These are phyloP conservation scores for Nasonovia ribisnigri DNA, from an alignment of 2,888 invertebrate genomes.

Conservation along the genomic window DNA sequence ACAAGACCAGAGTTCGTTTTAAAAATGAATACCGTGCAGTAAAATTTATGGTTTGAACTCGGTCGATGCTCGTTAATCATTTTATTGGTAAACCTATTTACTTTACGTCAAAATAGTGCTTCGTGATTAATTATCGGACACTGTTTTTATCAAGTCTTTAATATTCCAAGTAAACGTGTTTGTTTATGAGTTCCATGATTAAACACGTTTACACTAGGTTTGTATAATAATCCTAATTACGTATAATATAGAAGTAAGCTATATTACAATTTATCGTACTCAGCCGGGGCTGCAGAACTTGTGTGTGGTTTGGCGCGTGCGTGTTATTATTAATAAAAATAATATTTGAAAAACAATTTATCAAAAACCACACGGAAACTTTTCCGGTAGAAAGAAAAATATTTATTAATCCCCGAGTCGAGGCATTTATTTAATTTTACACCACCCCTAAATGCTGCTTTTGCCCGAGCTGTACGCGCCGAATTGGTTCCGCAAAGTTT, in stretches of 20 bases:
- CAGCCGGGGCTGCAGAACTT: neutral
- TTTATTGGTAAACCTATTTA: constrained; percentile 29
- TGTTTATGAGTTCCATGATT: constrained; percentile 11
- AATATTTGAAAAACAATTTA: constrained; percentile 45
- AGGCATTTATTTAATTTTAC: constrained; percentile 39
- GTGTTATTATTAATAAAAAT: constrained; percentile 41
- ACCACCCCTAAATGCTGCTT: constrained; percentile 12
- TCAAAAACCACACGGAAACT: constrained; percentile 42
- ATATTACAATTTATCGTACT: neutral
- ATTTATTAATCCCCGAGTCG: constrained; percentile 28
- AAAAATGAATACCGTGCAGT: neutral
- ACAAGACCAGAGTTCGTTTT: neutral
- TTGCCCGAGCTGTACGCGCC: neutral
- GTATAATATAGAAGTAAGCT: neutral
- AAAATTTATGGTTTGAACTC: neutral
- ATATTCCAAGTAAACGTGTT: constrained; percentile 29
- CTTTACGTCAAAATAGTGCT: constrained; percentile 26
- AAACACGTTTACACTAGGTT: constrained; percentile 8
- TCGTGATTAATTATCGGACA: constrained; percentile 39
- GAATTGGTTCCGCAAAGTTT: constrained; percentile 28
- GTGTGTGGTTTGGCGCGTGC: neutral
- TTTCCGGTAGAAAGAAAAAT: constrained; percentile 2
- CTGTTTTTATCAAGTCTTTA: constrained; percentile 45
- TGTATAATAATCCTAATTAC: neutral
- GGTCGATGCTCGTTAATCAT: constrained; percentile 35